Percentiles rank a stretch among this genome's conserved stretches.
These are phyloP conservation scores for Tetramorium bicarinatum DNA, from an alignment of 2,888 invertebrate genomes.

Conservation along the genomic window DNA sequence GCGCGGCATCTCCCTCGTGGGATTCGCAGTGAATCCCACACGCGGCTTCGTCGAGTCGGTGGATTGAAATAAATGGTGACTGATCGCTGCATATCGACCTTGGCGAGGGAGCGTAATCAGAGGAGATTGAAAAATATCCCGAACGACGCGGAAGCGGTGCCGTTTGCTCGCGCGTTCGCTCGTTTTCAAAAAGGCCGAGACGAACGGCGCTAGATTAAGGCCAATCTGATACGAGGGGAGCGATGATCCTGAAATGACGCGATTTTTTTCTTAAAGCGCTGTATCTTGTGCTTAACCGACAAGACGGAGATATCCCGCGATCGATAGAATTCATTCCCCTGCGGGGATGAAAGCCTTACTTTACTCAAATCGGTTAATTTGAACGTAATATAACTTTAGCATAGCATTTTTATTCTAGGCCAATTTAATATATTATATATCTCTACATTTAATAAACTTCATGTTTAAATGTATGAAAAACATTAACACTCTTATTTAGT, in stretches of 20 bases:
- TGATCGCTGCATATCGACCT: slow-evolving; percentile 26
- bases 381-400: slow-evolving; percentile 5
- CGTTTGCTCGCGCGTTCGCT: background rate
- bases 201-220: slow-evolving; percentile 56
- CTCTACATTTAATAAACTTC: slow-evolving; percentile 15
- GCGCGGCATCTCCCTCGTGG: background rate
- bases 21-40: slow-evolving; percentile 9
- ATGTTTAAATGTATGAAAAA: background rate
- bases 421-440: slow-evolving; percentile 6
- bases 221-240: slow-evolving; percentile 52
- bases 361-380: slow-evolving; percentile 12
- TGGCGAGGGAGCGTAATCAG: background rate
- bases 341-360: background rate
- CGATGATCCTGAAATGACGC: slow-evolving; percentile 24
- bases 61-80: slow-evolving; percentile 50
- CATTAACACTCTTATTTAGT: slow-evolving; percentile 2
- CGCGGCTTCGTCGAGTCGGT: slow-evolving; percentile 17
- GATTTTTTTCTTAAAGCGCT: background rate
- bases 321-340: background rate
- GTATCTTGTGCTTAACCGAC: background rate
- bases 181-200: slow-evolving; percentile 42
- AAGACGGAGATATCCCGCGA: background rate
- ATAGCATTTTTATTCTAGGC: slow-evolving; percentile 20
- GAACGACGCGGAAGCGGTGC: background rate
- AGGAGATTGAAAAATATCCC: slow-evolving; percentile 40